Percentiles rank a stretch among this genome's conserved stretches.
These are phyloP conservation scores for Apolygus lucorum DNA, from an alignment of 1,140 invertebrate genomes.

Conservation along the genomic window DNA sequence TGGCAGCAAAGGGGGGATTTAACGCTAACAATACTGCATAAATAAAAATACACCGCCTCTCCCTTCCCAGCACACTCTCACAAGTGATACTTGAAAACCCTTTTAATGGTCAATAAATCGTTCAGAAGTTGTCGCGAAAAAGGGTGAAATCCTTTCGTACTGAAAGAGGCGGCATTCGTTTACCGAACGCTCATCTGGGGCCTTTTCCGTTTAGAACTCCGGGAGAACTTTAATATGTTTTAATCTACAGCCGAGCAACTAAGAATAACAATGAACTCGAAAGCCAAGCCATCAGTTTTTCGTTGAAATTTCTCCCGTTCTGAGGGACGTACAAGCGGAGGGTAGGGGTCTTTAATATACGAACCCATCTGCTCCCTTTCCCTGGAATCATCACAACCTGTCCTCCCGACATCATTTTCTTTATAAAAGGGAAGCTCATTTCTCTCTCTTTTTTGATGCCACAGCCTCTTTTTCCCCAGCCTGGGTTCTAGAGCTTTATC, in stretches of 20 bases:
- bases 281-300: too few species aligned
- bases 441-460: conserved; percentile 7
- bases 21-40: neutral
- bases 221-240: neutral
- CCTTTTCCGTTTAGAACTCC: too few species aligned
- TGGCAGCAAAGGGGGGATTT: neutral
- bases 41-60: neutral
- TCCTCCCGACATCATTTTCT: conserved; percentile 13
- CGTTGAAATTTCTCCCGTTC: too few species aligned
- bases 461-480: neutral
- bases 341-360: neutral
- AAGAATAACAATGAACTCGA: neutral
- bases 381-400: conserved; percentile 9
- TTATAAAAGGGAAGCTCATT: conserved; percentile 15
- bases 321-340: too few species aligned
- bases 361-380: neutral
- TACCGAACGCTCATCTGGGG: too few species aligned
- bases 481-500: conserved; percentile 1
- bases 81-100: neutral
- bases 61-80: neutral
- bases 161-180: too few species aligned
- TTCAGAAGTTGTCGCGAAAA: neutral
- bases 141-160: too few species aligned
- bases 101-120: neutral
- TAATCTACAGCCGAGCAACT: neutral